phyloP scores from a whole-genome alignment of 2,888 invertebrate genomes.

The Nasonovia ribisnigri region DNA sequence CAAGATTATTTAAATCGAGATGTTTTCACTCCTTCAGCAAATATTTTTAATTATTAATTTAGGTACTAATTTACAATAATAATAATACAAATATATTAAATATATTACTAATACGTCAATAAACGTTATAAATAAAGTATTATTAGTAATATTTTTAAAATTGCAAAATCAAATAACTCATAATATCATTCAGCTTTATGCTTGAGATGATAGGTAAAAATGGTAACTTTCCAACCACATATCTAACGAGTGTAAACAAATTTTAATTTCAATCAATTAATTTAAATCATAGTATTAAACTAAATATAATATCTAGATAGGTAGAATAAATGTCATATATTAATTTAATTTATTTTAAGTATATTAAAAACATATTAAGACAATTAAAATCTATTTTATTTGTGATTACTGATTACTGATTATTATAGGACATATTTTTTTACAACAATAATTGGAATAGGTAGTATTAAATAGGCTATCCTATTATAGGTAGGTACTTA shows the following conservation, averaged over 20 bases:
- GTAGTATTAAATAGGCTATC: not conserved
- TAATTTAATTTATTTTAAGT: not conserved
- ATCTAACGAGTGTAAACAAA: not conserved
- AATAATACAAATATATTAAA: not conserved
- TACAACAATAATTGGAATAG: not conserved
- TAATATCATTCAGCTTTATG: conserved; percentile 27
- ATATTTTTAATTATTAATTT: not conserved
- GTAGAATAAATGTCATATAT: too few relatives aligned
- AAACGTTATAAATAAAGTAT: not conserved
- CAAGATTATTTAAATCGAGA: not conserved
- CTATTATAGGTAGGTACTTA: not conserved
- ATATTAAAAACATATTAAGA: not conserved
- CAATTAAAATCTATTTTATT: not conserved
- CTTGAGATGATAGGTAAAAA: conserved; percentile 4
- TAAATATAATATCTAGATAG: not conserved
- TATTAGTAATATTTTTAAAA: not conserved
- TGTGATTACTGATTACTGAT: not conserved
- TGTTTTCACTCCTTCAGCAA: not conserved
- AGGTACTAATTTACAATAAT: not conserved
- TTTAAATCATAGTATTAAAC: not conserved
- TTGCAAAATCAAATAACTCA: not conserved
- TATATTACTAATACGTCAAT: not conserved
- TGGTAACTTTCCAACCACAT: conserved; percentile 17
- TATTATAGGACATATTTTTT: not conserved
- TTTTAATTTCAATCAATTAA: not conserved